Conservation (phyloP, 2,113 vertebrate genomes). For the Balaenoptera acutorostrata region DNA sequence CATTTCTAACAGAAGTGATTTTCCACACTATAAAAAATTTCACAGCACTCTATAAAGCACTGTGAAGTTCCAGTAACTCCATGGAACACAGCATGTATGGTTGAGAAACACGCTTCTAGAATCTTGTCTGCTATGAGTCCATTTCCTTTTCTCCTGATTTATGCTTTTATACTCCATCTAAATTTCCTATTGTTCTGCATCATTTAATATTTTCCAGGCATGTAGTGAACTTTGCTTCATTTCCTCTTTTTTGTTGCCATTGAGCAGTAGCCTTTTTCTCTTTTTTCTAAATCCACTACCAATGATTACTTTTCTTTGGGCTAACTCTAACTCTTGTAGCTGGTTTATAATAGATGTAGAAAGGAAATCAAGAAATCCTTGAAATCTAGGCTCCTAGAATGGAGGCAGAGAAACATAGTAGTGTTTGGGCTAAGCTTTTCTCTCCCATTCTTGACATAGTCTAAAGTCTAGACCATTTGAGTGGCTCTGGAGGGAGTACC, state of each 20-base stretch:
- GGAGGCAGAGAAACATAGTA: background rate
- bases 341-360: background rate
- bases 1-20: background rate
- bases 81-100: background rate
- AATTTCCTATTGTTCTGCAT: background rate
- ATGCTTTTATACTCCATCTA: background rate
- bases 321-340: background rate
- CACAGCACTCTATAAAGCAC: background rate
- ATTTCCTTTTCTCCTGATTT: background rate
- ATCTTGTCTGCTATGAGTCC: background rate
- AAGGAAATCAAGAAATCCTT: background rate
- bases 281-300: background rate
- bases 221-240: background rate
- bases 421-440: background rate
- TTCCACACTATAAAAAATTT: background rate
- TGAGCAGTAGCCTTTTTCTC: background rate
- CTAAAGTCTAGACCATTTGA: background rate
- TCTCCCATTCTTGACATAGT: background rate
- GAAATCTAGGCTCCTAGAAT: background rate
- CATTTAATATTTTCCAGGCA: slow-evolving; percentile 43
- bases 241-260: background rate
- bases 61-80: background rate
- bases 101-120: background rate
- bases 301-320: slow-evolving; percentile 8
- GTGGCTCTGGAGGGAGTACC: background rate